Conservation (phyloP, 2,888 invertebrate genomes). For the Hemistola chrysoprasaria region DNA sequence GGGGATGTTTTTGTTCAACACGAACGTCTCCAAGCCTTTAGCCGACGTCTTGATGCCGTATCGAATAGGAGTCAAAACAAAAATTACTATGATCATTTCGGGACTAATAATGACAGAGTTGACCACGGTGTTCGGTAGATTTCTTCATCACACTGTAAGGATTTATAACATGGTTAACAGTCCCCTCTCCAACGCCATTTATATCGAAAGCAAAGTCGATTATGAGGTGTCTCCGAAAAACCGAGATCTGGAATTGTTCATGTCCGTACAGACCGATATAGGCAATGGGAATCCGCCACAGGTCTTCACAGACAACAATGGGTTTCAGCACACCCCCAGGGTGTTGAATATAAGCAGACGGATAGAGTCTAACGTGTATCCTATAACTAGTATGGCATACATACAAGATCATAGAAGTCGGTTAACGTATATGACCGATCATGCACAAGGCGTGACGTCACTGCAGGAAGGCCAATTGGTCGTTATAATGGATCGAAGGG, state of each 20-base stretch:
- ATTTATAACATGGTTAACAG: conserved; percentile 88
- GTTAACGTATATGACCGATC: conserved; percentile 90
- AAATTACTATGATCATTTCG: conserved; percentile 88
- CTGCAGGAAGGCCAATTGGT: conserved; percentile 94
- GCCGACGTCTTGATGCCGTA: conserved; percentile 89
- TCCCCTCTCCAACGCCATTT: conserved; percentile 86
- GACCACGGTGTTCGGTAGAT: conserved; percentile 88
- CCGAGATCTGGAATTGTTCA: conserved; percentile 93
- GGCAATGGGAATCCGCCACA: conserved; percentile 89
- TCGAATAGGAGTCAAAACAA: conserved; percentile 77
- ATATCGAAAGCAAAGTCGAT: conserved; percentile 90
- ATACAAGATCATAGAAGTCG: conserved; percentile 88
- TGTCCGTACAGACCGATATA: conserved; percentile 93
- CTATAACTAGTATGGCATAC: conserved; percentile 93
- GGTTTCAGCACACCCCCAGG: conserved; percentile 92
- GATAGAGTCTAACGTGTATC: conserved; percentile 97
- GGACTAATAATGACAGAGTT: conserved; percentile 92
- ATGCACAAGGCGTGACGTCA: conserved; percentile 95
- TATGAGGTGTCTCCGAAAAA: conserved; percentile 92
- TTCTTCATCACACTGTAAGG: conserved; percentile 89
- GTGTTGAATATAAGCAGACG: conserved; percentile 89
- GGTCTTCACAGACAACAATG: conserved; percentile 94
- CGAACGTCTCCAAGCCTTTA: conserved; percentile 90
- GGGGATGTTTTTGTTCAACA: conserved; percentile 98
- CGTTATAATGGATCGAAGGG: conserved; percentile 95